These are phyloP conservation scores for Dreissena polymorpha DNA, from an alignment of 1,140 invertebrate genomes.

Conservation along the genomic window DNA sequence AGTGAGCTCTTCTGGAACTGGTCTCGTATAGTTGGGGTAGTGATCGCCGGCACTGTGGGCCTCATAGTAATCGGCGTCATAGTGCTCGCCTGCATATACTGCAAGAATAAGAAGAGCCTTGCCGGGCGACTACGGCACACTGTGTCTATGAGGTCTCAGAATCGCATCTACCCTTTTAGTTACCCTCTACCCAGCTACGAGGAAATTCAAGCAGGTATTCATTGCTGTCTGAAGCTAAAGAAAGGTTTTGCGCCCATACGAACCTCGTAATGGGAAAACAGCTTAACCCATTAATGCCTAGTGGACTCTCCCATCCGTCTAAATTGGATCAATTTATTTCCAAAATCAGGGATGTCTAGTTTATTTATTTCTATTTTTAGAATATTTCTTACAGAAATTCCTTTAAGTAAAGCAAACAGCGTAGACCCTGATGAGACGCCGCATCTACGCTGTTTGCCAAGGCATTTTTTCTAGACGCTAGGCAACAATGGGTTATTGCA, in stretches of 20 bases:
- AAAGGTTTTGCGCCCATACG: neutral
- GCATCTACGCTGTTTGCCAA: too few species aligned
- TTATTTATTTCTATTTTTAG: too few species aligned
- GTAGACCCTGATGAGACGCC: too few species aligned
- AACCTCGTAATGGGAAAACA: neutral
- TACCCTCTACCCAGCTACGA: constrained; percentile 9
- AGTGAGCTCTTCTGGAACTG: constrained; percentile 37
- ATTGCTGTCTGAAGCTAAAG: neutral
- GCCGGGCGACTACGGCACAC: constrained; percentile 15
- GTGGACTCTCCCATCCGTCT: too few species aligned
- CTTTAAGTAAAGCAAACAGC: too few species aligned
- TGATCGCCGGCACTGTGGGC: constrained; percentile 10
- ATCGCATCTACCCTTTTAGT: constrained; percentile 15
- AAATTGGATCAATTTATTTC: too few species aligned
- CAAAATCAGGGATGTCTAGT: too few species aligned
- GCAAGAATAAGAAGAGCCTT: constrained; percentile 14
- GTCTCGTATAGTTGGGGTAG: constrained; percentile 10
- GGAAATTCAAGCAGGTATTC: neutral
- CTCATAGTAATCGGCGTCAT: constrained; percentile 7
- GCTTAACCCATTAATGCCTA: too few species aligned
- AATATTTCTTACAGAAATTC: too few species aligned
- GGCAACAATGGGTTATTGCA: too few species aligned
- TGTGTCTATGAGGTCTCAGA: constrained; percentile 35
- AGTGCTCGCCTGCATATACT: constrained; percentile 26
- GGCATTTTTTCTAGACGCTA: too few species aligned